A percentile compares a stretch with the other conserved stretches of the same genome.
phyloP scores from a whole-genome alignment of 2,797 vertebrate species.

The Channa striata region DNA sequence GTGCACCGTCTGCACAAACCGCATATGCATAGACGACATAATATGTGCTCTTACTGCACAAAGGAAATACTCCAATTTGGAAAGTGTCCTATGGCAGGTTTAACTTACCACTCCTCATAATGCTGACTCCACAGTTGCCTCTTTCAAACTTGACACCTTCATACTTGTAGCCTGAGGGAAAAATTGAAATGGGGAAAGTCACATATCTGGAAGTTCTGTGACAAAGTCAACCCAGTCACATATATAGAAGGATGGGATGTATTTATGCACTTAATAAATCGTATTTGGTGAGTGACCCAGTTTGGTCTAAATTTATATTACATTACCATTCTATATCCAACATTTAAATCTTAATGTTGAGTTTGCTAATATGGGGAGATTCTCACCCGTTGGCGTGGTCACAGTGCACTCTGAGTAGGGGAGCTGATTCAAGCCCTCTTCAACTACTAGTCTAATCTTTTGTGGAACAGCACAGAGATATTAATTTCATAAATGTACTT shows the following conservation, averaged over 20 bases:
- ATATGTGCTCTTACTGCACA: conserved; percentile 9
- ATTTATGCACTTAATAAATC: neutral
- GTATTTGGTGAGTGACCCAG: neutral
- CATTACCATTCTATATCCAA: neutral
- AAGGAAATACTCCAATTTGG: conserved; percentile 31
- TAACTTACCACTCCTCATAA: conserved; percentile 94
- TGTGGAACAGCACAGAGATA: conserved; percentile 15
- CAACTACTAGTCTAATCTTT: conserved; percentile 95
- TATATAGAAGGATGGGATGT: neutral
- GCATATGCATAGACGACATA: conserved; percentile 18
- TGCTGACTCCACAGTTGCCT: conserved; percentile 97
- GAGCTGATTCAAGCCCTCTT: conserved; percentile 95
- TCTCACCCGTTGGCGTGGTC: conserved; percentile 93
- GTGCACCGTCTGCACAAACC: conserved; percentile 26
- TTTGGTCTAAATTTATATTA: neutral
- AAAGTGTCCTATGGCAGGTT: conserved; percentile 17
- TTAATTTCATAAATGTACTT: neutral
- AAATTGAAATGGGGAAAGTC: conserved; percentile 26
- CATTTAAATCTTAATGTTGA: neutral
- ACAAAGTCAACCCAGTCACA: conserved; percentile 13
- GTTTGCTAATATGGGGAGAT: conserved; percentile 6
- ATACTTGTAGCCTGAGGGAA: conserved; percentile 91
- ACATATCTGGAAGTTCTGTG: conserved; percentile 27
- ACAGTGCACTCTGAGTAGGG: conserved; percentile 95
- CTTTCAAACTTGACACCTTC: conserved; percentile 96